Conservation (phyloP, 2,797 vertebrate species). For the Amphiprion clarkii region DNA sequence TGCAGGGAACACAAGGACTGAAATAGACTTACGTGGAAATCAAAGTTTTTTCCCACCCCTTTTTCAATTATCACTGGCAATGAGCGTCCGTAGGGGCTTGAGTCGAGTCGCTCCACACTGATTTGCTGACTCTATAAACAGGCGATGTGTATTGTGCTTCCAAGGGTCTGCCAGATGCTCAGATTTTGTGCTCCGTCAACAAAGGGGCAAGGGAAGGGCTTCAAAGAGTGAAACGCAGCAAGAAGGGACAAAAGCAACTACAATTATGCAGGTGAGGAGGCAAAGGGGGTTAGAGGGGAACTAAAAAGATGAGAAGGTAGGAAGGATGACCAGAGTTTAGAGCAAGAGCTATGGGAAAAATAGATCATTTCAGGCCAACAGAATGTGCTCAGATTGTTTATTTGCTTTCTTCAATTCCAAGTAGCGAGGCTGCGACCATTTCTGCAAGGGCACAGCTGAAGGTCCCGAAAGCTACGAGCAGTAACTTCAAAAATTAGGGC, state of each 20-base stretch:
- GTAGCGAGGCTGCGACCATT: neutral
- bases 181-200: constrained; percentile 4
- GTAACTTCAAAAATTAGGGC: neutral
- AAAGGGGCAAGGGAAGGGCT: constrained; percentile 13
- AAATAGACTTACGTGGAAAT: constrained; percentile 48
- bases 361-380: neutral
- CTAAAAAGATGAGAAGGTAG: neutral
- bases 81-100: constrained; percentile 30
- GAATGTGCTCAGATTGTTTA: neutral
- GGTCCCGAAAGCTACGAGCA: neutral
- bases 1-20: constrained; percentile 45
- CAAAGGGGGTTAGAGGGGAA: neutral
- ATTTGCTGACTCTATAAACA: constrained; percentile 60
- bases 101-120: constrained; percentile 23
- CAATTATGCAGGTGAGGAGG: constrained; percentile 7
- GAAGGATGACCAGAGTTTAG: neutral
- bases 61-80: constrained; percentile 61
- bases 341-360: neutral
- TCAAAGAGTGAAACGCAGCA: constrained; percentile 36
- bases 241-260: constrained; percentile 14
- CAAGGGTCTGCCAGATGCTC: constrained; percentile 18
- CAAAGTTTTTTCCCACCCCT: neutral
- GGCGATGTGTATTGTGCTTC: constrained; percentile 16
- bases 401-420: neutral
- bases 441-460: neutral